phyloP scores from a whole-genome alignment of 1,140 invertebrate species.

The Thaumatotibia leucotreta region DNA sequence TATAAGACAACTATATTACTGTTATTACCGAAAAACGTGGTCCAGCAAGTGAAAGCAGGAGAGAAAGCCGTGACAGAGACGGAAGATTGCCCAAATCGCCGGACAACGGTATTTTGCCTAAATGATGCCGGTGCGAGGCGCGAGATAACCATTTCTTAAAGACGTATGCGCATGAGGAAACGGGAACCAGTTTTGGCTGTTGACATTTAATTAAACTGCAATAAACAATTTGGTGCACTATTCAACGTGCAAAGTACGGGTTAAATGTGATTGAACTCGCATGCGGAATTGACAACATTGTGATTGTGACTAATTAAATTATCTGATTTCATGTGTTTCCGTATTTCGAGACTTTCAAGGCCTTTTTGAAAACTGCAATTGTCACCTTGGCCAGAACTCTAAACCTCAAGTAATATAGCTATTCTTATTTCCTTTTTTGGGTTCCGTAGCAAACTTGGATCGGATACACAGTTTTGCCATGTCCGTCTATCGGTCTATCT shows the following conservation, averaged over 20 bases:
- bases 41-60: constrained; percentile 26
- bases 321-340: no score
- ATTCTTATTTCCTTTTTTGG: no score
- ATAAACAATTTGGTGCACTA: background rate
- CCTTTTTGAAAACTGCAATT: no score
- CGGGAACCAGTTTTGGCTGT: background rate
- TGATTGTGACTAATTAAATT: no score
- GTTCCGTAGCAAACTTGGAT: no score
- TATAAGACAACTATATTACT: background rate
- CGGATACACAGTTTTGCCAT: no score
- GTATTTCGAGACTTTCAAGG: no score
- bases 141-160: background rate
- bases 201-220: background rate
- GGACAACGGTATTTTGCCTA: constrained; percentile 6
- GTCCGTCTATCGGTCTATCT: no score
- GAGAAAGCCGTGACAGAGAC: constrained; percentile 25
- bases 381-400: no score
- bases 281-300: background rate
- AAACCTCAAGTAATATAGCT: no score
- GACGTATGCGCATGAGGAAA: background rate
- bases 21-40: constrained; percentile 1
- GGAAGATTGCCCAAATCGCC: constrained; percentile 4
- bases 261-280: background rate
- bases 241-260: background rate
- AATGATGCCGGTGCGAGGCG: background rate